Evolutionary conservation across 2,888 invertebrate species (phyloP).

Genomic region (Hirtodrosophila histrioides): DNA sequence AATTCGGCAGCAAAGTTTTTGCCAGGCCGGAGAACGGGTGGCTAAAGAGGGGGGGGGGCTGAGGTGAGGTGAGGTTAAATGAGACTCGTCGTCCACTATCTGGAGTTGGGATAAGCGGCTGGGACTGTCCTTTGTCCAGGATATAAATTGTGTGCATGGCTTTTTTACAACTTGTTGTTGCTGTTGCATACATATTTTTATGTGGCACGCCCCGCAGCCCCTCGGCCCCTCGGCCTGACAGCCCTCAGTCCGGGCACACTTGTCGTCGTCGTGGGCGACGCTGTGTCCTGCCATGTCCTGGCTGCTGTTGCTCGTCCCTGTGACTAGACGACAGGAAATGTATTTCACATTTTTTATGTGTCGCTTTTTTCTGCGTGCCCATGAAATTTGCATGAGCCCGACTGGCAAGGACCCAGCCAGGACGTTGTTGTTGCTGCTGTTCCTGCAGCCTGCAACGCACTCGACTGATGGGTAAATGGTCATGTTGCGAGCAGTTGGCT

Average conservation of each 20-base stretch:
- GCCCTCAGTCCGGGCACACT: slow-evolving; percentile 50
- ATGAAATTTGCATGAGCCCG: slow-evolving; percentile 83
- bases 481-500: slow-evolving; percentile 4
- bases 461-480: slow-evolving; percentile 9
- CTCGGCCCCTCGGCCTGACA: slow-evolving; percentile 16
- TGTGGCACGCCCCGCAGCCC: slow-evolving; percentile 46
- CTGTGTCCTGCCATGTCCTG: slow-evolving; percentile 47
- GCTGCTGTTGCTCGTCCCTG: slow-evolving; percentile 27
- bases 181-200: slow-evolving; percentile 47
- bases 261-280: slow-evolving; percentile 52
- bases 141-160: slow-evolving; percentile 70
- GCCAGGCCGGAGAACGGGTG: neutral
- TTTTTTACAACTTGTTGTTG: slow-evolving; percentile 51
- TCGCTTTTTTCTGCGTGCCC: slow-evolving; percentile 69
- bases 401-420: slow-evolving; percentile 49
- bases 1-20: slow-evolving; percentile 83
- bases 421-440: slow-evolving; percentile 9
- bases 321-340: slow-evolving; percentile 83
- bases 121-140: slow-evolving; percentile 51
- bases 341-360: slow-evolving; percentile 81
- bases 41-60: neutral
- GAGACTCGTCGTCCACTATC: slow-evolving; percentile 60
- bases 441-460: slow-evolving; percentile 14
- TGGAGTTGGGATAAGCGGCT: slow-evolving; percentile 61
- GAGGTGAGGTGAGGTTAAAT: neutral